Percentiles rank a stretch among this genome's conserved stretches.
Conservation (phyloP, 2,888 invertebrate species). For the Acrocera orbiculus region DNA sequence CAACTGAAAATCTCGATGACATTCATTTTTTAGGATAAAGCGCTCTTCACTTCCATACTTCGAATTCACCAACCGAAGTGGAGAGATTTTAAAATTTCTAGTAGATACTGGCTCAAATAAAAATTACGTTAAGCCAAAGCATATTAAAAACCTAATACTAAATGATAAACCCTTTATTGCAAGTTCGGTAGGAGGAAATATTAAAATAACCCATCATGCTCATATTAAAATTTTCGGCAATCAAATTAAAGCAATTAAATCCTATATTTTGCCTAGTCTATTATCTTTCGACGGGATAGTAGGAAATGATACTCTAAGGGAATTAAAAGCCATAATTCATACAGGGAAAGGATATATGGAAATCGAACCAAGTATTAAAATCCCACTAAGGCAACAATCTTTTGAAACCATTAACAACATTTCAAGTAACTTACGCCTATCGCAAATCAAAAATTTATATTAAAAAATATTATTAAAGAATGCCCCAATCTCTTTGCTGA, state of each 20-base stretch:
- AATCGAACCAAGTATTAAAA: background rate
- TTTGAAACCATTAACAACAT: conserved; percentile 1
- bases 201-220: conserved; percentile 8
- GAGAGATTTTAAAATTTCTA: conserved; percentile 7
- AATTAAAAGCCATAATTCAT: background rate
- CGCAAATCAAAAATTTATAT: background rate
- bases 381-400: background rate
- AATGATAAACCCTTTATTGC: conserved; percentile 6
- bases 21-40: conserved; percentile 11
- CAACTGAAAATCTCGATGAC: background rate
- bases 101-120: conserved; percentile 8
- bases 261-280: background rate
- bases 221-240: conserved; percentile 7
- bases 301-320: background rate
- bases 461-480: background rate
- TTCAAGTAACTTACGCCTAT: background rate
- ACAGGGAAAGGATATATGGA: background rate
- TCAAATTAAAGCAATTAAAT: background rate
- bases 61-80: conserved; percentile 2
- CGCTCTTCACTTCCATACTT: conserved; percentile 10
- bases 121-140: conserved; percentile 5
- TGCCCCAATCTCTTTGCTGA: conserved; percentile 1
- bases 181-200: conserved; percentile 7
- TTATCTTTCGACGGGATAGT: conserved; percentile 1
- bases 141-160: too few species aligned